Evolutionary conservation across 2,797 vertebrate species (phyloP).

Genomic region (Chiloscyllium punctatum): DNA sequence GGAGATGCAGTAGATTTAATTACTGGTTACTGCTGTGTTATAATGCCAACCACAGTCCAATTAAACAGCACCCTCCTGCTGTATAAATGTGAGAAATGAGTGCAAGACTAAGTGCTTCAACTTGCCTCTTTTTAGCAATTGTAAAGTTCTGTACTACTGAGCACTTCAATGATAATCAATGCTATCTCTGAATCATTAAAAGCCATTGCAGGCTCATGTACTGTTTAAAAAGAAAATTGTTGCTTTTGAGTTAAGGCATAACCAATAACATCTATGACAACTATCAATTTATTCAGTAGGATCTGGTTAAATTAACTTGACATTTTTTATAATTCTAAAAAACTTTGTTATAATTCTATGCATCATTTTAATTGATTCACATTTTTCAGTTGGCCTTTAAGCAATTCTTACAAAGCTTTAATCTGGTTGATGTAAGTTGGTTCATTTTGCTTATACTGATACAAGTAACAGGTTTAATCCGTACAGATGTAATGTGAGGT

Average conservation of each 20-base stretch:
- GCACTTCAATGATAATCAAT: neutral
- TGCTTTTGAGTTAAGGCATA: neutral
- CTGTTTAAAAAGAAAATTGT: neutral
- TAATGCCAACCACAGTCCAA: too few species aligned
- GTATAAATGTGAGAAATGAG: too few species aligned
- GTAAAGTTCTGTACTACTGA: too few species aligned
- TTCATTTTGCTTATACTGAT: too few species aligned
- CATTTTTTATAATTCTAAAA: neutral
- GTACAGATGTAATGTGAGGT: neutral
- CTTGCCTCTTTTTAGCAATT: too few species aligned
- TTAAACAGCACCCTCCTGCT: too few species aligned
- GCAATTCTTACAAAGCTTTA: neutral
- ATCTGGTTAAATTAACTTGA: slow-evolving; percentile 23
- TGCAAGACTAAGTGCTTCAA: too few species aligned
- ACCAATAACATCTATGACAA: neutral
- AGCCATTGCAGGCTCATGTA: neutral
- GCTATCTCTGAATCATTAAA: neutral
- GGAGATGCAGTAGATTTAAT: too few species aligned
- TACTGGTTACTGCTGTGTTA: too few species aligned
- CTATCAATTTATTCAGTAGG: neutral
- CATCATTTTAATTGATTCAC: neutral
- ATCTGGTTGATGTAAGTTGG: too few species aligned
- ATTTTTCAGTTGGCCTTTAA: neutral
- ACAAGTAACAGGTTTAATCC: neutral
- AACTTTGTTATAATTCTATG: neutral